Evolutionary conservation across 2,888 invertebrate genomes (phyloP), one percentile per base, ranked within the genome.

Genomic region (Oegoconia quadripuncta): DNA sequence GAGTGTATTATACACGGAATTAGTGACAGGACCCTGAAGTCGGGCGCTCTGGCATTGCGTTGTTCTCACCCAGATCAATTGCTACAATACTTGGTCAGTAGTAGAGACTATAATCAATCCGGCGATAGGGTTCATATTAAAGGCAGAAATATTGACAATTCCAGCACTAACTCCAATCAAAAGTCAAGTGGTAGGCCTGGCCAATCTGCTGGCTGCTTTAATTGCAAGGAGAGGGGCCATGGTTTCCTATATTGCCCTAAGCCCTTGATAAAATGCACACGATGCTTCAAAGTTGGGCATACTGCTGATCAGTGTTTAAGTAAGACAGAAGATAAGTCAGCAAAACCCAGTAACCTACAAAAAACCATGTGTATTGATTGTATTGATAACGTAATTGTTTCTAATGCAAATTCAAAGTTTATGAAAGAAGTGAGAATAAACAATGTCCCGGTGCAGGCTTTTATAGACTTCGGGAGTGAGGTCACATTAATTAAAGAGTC

Each of bases 1-100:
- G 53, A 53, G 2, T 56, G 56, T 23, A 44, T 53, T 3, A 50
- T 52, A 23, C 1, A n/a, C n/a, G n/a, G n/a, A n/a, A n/a, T n/a
- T n/a, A n/a, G n/a, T n/a, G n/a, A n/a, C n/a, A n/a, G n/a, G n/a
- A n/a, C n/a, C n/a, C n/a, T n/a, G n/a, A n/a, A n/a, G n/a, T n/a
- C n/a, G n/a, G 38, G 54, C 9, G 51, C 48, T 9, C 20, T 46
- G 15, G 44, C 51, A 11, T 39, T 54, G 9, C 45, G 47, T 16
- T 50, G 48, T 27, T 18, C 34, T 16, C 28, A 46, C 1, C 48
- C 46, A 1, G 46, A 46, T 18, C 42, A 52, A 13, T 13, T 52
- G 0, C 28, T 52, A 11, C 25, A 46, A 14, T 52, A 41, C 20
- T 20, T 52, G 9, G 29, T 49, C 7, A 52, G 46, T 25, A 46